Evolutionary conservation across 2,888 invertebrate species (phyloP).

Genomic region (Amphipoea oculea): DNA sequence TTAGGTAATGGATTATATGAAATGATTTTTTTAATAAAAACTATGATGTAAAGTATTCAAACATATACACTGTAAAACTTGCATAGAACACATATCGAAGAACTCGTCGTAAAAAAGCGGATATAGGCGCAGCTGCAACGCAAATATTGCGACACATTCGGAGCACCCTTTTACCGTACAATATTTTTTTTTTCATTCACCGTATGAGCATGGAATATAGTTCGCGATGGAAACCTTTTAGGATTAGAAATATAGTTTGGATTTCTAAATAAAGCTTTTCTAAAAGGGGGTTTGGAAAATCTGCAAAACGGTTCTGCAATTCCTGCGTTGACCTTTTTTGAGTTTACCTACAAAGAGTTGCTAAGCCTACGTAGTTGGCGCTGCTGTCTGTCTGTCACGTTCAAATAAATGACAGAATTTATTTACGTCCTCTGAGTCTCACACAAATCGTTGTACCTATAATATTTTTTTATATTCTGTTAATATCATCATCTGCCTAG

Average conservation of each 20-base stretch:
- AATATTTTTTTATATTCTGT: neutral
- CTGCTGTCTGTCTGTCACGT: no score
- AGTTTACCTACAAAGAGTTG: neutral
- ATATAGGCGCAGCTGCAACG: neutral
- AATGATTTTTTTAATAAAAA: neutral
- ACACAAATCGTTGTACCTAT: neutral
- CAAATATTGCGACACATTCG: neutral
- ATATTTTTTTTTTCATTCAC: neutral
- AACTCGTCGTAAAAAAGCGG: neutral
- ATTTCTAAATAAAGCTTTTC: neutral
- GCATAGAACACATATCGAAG: neutral
- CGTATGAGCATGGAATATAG: neutral
- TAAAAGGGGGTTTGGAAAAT: neutral
- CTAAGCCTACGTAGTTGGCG: neutral
- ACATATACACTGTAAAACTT: neutral
- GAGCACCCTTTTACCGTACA: neutral
- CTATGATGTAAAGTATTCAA: neutral
- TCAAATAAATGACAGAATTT: neutral
- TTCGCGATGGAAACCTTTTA: slow-evolving; percentile 14
- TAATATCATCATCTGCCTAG: no score
- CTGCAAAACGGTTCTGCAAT: neutral
- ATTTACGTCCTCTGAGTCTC: neutral
- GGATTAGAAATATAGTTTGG: slow-evolving; percentile 23
- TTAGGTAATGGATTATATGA: no score
- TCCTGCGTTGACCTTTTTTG: neutral